Evolutionary conservation across 2,888 invertebrate genomes (phyloP).

Genomic region (Mycalesis mineus): DNA sequence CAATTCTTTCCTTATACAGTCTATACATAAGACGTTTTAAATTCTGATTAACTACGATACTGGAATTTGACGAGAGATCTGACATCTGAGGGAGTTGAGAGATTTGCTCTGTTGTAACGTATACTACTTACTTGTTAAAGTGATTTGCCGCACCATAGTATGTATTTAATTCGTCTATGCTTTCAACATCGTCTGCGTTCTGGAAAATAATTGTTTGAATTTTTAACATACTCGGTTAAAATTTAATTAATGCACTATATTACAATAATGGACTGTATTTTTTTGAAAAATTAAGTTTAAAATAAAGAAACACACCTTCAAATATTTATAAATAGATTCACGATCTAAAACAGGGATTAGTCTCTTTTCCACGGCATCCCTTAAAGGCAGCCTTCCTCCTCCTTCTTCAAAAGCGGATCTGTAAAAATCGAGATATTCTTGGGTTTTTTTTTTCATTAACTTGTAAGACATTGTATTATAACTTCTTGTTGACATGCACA

Average conservation of each 20-base stretch:
- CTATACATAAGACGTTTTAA: too few species aligned
- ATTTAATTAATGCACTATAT: too few species aligned
- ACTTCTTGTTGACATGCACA: too few species aligned
- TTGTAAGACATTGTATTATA: too few species aligned
- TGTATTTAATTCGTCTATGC: conserved; percentile 40
- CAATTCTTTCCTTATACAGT: too few species aligned
- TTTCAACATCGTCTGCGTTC: conserved; percentile 44
- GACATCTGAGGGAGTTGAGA: too few species aligned
- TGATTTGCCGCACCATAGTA: conserved; percentile 71
- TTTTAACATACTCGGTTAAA: background rate
- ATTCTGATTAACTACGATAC: too few species aligned
- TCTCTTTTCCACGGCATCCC: conserved; percentile 84
- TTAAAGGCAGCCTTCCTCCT: conserved; percentile 77
- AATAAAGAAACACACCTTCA: conserved; percentile 41
- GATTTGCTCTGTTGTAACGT: background rate
- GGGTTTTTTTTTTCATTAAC: too few species aligned
- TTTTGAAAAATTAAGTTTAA: too few species aligned
- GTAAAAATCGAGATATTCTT: background rate
- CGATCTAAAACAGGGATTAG: conserved; percentile 62
- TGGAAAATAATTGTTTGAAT: conserved; percentile 24
- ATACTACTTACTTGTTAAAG: conserved; percentile 58
- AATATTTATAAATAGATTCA: conserved; percentile 45
- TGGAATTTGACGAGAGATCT: too few species aligned
- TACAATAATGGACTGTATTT: too few species aligned
- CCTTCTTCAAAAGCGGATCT: conserved; percentile 53